Base-by-base conservation (phyloP, 2,113 vertebrate genomes). In the Labrus mixtus region DNA sequence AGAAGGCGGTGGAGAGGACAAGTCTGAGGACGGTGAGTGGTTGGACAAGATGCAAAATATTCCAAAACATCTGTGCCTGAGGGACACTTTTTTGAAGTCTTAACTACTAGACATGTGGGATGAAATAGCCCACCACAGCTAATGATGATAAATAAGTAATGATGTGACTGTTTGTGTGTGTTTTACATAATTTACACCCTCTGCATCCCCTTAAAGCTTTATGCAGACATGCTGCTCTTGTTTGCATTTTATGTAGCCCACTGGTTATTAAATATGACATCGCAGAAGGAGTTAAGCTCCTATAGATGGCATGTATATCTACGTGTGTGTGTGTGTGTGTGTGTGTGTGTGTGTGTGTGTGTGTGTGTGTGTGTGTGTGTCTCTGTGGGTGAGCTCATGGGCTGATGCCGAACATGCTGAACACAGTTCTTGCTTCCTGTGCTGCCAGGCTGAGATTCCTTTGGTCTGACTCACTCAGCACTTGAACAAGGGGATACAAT, bases 1-100 rank as follows among this genome's bases (percentile, higher is more conserved):
- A 95, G 91, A 94, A 83, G 80, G 95, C 93, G 9, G 77, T 93
- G 25, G 95, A 95, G 83, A 94, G 90, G 68, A 54, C 79, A 1
- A 94, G 84, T 36, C 86, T 89, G 37, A 92, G 78, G 70, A 94
- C 91, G 64, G 95, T 96, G 74, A 94, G 95, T 79, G 22, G 6
- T n/a, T 6, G 19, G 3, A 29, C 8, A 29, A 53, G 53, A 39
- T 33, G 29, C 29, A 46, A 53, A 54, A 23, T 12, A 3, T 4
- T 16, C 12, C 12, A 19, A 17, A 17, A 39, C 33, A 15, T 19
- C 12, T 45, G 8, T 15, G 46, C 1, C 13, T 43, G 10, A 12
- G 5, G 2, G 13, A 43, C 5, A 13, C 16, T 48, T 37, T 66
- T 8, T 20, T 25, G 12, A n/a, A 3, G 23, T 15, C 12, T 46